Evolutionary conservation across 2,797 vertebrate genomes (phyloP), one percentile per base, ranked within the genome.

Genomic region (Karalla daura): DNA sequence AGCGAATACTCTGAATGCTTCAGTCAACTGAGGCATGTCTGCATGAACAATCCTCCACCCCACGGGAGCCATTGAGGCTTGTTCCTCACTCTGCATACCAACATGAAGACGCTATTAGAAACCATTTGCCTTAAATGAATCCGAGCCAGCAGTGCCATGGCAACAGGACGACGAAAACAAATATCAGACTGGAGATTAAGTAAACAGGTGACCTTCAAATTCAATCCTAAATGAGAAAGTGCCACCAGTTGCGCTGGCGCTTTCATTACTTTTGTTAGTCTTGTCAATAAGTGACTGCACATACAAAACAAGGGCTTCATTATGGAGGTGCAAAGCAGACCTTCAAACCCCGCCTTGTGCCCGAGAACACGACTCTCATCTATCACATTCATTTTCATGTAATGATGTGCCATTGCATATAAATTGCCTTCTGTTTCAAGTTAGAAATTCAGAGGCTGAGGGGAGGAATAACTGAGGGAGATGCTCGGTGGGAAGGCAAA

Each of bases 321-420:
- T 86, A 76, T 10, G 56, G 40, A 64, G 63, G 77, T 61, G 70
- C 56, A 71, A 85, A 80, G 80, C 64, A 82, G 70, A 81, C 72
- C 56, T 80, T 81, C 53, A 71, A 59, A 49, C 14, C 17, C 21
- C 8, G 63, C 53, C 46, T 41, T 78, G 63, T 36, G 50, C 69
- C 75, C 63, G 65, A 37, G 58, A 71, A 68, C 74, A 65, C 52
- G 70, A 74, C 59, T 70, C 55, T 64, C 53, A 71, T 79, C 58
- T 40, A 67, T 79, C 74, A 84, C 73, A 82, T 65, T 84, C 18
- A 86, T 89, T 88, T 90, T 64, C 60, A 63, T 64, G 21, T 83
- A 83, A 81, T 80, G 68, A 81, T 79, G 73, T 77, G 71, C 35
- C 47, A 50, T 33, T 85, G 78, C 70, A 81, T 79, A 76, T 61